These are phyloP conservation scores for Porites cylindrica DNA, from an alignment of 92 coral and sea anemone genomes.

Conservation along the genomic window DNA sequence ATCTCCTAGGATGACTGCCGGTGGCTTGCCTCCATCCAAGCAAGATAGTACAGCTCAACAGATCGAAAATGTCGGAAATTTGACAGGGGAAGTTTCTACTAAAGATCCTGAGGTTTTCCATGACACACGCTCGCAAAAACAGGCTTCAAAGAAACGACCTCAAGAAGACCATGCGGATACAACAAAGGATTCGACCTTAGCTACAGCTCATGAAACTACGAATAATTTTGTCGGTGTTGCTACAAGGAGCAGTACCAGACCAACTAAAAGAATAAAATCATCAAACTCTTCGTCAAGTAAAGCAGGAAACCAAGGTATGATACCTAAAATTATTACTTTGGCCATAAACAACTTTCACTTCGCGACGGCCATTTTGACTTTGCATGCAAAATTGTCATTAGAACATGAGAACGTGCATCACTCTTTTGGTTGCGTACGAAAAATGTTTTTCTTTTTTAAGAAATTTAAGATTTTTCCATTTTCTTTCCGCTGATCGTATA, in stretches of 20 bases:
- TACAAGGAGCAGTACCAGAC: slow-evolving; percentile 98
- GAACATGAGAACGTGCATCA: slow-evolving; percentile 1
- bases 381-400: slow-evolving; percentile 6
- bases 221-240: slow-evolving; percentile 82
- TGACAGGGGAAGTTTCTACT: slow-evolving; percentile 52
- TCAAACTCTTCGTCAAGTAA: slow-evolving; percentile 56
- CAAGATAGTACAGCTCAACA: slow-evolving; percentile 75
- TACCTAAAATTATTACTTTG: neutral
- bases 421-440: neutral
- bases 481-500: no score
- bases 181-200: slow-evolving; percentile 66
- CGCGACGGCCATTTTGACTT: slow-evolving; percentile 84
- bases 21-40: slow-evolving; percentile 67
- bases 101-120: slow-evolving; percentile 72
- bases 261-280: slow-evolving; percentile 82
- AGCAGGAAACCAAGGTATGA: slow-evolving; percentile 84
- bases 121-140: slow-evolving; percentile 93
- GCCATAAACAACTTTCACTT: neutral
- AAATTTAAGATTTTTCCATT: neutral
- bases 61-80: slow-evolving; percentile 45
- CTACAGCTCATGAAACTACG: slow-evolving; percentile 68
- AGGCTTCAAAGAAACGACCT: slow-evolving; percentile 70
- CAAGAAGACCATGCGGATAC: slow-evolving; percentile 87
- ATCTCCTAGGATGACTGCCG: slow-evolving; percentile 77
- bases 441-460: neutral